These are phyloP conservation scores for Paedocypris sp. DNA, from an alignment of 2,113 vertebrate genomes.

Conservation along the genomic window DNA sequence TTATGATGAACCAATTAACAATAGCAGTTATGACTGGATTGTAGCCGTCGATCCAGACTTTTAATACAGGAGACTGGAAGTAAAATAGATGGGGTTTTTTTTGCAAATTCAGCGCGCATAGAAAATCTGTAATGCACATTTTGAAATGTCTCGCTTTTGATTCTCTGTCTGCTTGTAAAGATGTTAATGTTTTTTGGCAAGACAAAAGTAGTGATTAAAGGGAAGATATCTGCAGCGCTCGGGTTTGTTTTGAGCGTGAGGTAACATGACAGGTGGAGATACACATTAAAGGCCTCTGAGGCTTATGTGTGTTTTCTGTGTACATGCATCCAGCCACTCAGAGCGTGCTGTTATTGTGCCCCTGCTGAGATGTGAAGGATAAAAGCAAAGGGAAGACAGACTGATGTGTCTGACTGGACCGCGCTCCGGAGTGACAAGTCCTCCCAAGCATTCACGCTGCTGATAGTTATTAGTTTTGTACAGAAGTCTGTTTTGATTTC, in stretches of 20 bases:
- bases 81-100: too few species aligned
- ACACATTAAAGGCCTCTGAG: constrained; percentile 22
- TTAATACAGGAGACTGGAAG: too few species aligned
- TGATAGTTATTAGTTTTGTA: constrained; percentile 46
- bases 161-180: neutral
- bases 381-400: neutral
- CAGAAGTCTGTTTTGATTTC: constrained; percentile 50
- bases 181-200: neutral
- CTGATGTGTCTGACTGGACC: constrained; percentile 25
- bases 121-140: too few species aligned
- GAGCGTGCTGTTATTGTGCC: constrained; percentile 7
- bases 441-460: constrained; percentile 16
- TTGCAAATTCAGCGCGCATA: too few species aligned
- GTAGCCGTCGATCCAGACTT: too few species aligned
- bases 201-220: neutral
- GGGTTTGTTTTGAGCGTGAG: neutral
- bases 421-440: constrained; percentile 25
- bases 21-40: too few species aligned
- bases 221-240: neutral
- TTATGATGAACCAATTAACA: too few species aligned
- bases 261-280: constrained; percentile 18
- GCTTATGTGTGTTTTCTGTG: constrained; percentile 20
- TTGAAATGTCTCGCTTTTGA: neutral
- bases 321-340: constrained; percentile 1
- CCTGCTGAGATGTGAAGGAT: constrained; percentile 19